phyloP scores from a whole-genome alignment of 2,113 vertebrate genomes.

The Mormoops blainvillei region DNA sequence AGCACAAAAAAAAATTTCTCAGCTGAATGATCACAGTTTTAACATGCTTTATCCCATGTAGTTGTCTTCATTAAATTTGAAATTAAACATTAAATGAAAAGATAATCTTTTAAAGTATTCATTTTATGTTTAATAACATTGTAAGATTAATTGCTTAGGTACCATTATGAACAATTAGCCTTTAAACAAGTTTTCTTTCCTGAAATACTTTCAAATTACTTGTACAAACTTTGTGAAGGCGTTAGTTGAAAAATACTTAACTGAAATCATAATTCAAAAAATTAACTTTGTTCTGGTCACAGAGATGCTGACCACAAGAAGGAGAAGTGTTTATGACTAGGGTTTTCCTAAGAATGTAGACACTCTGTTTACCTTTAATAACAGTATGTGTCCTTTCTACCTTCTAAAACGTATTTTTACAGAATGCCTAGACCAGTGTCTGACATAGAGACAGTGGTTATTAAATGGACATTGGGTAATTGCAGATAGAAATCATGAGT shows the following conservation, averaged over 20 bases:
- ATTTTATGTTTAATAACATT: slow-evolving; percentile 20
- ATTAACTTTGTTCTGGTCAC: slow-evolving; percentile 1
- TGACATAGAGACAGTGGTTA: neutral
- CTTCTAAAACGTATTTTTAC: neutral
- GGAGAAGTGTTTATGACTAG: neutral
- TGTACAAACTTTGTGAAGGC: neutral
- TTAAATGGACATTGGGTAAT: neutral
- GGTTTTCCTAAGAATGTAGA: neutral
- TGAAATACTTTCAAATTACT: neutral
- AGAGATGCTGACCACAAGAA: neutral
- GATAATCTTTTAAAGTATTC: slow-evolving; percentile 29
- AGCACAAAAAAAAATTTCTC: no score
- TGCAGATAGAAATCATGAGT: neutral
- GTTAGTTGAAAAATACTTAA: slow-evolving; percentile 13
- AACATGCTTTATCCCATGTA: slow-evolving; percentile 13
- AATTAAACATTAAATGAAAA: slow-evolving; percentile 42
- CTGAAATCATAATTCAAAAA: slow-evolving; percentile 12
- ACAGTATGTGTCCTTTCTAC: neutral
- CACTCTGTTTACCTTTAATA: neutral
- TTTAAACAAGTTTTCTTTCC: slow-evolving; percentile 10
- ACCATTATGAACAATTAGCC: neutral
- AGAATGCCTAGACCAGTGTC: neutral
- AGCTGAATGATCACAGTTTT: neutral
- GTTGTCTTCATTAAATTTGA: slow-evolving; percentile 40
- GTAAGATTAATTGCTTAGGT: slow-evolving; percentile 49